Conservation (phyloP, 2,797 vertebrate species). For the Dryobates pubescens region DNA sequence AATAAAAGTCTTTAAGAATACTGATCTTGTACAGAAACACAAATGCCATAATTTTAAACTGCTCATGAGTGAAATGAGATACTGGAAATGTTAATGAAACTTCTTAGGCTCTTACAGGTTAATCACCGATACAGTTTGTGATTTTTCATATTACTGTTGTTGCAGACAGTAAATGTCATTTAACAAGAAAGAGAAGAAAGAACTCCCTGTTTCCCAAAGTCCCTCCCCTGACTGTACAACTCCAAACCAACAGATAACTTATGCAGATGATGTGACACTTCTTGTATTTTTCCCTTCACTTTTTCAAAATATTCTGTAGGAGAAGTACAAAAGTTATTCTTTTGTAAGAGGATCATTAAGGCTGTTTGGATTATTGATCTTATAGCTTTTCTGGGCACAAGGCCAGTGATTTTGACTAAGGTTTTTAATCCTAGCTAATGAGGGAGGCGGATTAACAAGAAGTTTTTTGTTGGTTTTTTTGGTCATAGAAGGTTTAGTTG, state of each 20-base stretch:
- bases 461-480: background rate
- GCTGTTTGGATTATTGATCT: slow-evolving; percentile 66
- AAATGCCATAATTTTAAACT: slow-evolving; percentile 68
- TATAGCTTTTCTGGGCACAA: slow-evolving; percentile 55
- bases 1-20: slow-evolving; percentile 52
- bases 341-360: slow-evolving; percentile 57
- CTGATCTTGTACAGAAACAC: slow-evolving; percentile 33
- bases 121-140: slow-evolving; percentile 49
- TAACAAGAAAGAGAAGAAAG: background rate
- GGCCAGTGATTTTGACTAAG: slow-evolving; percentile 47
- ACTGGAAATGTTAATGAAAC: slow-evolving; percentile 65
- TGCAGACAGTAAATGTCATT: slow-evolving; percentile 35
- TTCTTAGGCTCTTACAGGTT: slow-evolving; percentile 6
- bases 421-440: slow-evolving; percentile 63
- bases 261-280: slow-evolving; percentile 18
- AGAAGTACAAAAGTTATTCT: slow-evolving; percentile 49
- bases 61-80: slow-evolving; percentile 73
- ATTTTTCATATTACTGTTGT: slow-evolving; percentile 43
- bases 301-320: background rate
- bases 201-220: background rate
- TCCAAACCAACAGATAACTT: background rate
- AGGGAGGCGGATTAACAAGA: slow-evolving; percentile 35
- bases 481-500: slow-evolving; percentile 16
- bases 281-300: slow-evolving; percentile 5
- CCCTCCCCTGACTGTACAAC: background rate